Evolutionary conservation across 2,888 invertebrate genomes (phyloP), one percentile per base, ranked within the genome.

Genomic region (Campoletis raptor): DNA sequence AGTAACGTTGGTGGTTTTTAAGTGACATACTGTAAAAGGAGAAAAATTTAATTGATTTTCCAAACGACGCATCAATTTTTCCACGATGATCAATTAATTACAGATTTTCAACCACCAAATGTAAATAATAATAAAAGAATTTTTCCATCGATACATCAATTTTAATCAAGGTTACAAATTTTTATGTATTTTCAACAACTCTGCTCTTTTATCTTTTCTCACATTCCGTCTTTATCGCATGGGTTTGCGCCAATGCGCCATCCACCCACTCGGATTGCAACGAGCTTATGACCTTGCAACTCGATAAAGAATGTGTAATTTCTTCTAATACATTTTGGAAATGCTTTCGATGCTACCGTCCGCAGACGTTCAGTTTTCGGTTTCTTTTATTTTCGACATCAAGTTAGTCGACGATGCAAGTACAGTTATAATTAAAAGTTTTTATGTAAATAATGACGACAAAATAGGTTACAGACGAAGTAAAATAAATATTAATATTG

Each of bases 241-340:
- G 24, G 9, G 52, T 86, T 86, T 83, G 70, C 80, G 85, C 64
- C 85, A 86, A 86, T 86, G 85, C 85, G 83, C 83, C 79, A 86
- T 80, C 80, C 70, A 72, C 85, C 85, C 85, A 86, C 83, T 80
- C 76, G n/a, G 7, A 48, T 48, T 6, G 52, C 66, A 66, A 18
- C 61, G 72, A 80, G n/a, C 72, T 48, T 37, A 48, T 36, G 72
- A 64, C 70, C 57, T 37, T 37, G 72, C 37, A 61, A 21, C 61
- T 57, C 70, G 73, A 52, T 18, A 42, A 66, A 21, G 37, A 37
- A 40, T 12, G 24, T 40, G 40, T 69, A 42, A 24, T 37, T 10
- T 81, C 36, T 81, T 52, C 45, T 42, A 18, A 24, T 81, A 21
- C 18, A 30, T 36, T 48, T 37, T 64, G 48, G 15, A 24, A 66